phyloP scores from a whole-genome alignment of 2,113 vertebrate species.

The Epinephelus cyanopodus region DNA sequence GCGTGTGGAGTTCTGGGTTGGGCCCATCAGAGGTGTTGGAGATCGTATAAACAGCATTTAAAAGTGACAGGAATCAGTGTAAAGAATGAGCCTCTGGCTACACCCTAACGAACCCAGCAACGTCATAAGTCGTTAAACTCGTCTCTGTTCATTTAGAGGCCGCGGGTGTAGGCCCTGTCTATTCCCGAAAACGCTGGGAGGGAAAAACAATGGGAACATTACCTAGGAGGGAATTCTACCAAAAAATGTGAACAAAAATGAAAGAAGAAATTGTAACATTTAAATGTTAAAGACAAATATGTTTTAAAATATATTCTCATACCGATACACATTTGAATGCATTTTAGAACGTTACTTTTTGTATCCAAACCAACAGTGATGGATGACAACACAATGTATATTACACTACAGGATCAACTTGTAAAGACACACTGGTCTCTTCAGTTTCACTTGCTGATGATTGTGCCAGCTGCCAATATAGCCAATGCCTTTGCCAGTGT shows the following conservation, averaged over 20 bases:
- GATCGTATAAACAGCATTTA: constrained; percentile 67
- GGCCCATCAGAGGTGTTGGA: constrained; percentile 66
- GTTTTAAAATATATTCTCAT: not conserved
- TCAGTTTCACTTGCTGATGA: too few species aligned
- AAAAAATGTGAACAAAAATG: not conserved
- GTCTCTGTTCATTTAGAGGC: constrained; percentile 1
- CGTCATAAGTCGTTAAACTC: constrained; percentile 1
- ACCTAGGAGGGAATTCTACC: not conserved
- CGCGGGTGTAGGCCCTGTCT: not conserved
- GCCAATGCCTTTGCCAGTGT: too few species aligned
- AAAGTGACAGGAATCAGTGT: constrained; percentile 78
- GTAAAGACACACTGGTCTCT: too few species aligned
- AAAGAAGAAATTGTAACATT: not conserved
- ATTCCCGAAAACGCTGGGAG: not conserved
- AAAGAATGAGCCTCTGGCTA: constrained; percentile 81
- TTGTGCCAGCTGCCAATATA: too few species aligned
- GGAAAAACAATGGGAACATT: not conserved
- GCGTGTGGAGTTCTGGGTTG: constrained; percentile 39
- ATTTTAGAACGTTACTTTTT: not conserved
- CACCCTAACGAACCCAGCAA: constrained; percentile 28
- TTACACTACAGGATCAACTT: too few species aligned
- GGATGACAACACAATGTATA: too few species aligned
- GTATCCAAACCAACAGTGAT: too few species aligned
- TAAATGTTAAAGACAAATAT: too few species aligned
- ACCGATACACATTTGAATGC: not conserved